Conservation (phyloP, 1,140 invertebrate species). For the Homarus americanus region DNA sequence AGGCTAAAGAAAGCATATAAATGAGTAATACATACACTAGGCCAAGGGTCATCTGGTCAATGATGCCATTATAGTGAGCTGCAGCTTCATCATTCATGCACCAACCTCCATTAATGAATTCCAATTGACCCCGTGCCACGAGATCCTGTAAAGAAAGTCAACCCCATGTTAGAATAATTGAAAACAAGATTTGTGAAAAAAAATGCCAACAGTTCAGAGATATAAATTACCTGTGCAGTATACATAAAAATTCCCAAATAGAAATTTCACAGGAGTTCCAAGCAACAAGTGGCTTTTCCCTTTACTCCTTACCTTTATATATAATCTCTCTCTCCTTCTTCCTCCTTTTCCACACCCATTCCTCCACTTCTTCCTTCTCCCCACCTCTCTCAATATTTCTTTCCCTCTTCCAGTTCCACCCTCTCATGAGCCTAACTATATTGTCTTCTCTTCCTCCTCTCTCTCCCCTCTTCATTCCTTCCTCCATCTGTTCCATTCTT, state of each 20-base stretch:
- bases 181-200: constrained; percentile 43
- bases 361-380: too few relatives aligned
- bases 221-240: neutral
- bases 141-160: constrained; percentile 80
- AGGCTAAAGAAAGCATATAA: neutral
- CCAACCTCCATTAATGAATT: constrained; percentile 85
- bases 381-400: too few relatives aligned
- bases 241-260: too few relatives aligned
- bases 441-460: too few relatives aligned
- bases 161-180: constrained; percentile 77
- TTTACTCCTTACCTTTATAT: too few relatives aligned
- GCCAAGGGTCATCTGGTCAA: constrained; percentile 91
- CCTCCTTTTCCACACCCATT: too few relatives aligned
- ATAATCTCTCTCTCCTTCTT: neutral
- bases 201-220: neutral
- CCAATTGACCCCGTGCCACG: constrained; percentile 87
- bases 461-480: too few relatives aligned
- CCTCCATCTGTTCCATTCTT: neutral
- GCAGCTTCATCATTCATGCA: constrained; percentile 93
- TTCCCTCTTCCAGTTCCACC: too few relatives aligned
- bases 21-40: constrained; percentile 75
- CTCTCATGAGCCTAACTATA: too few relatives aligned
- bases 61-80: constrained; percentile 93
- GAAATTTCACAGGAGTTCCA: too few relatives aligned
- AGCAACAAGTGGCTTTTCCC: too few relatives aligned